Evolutionary conservation across 2,113 vertebrate genomes (phyloP), one percentile per base, ranked within the genome.

Genomic region (Grus americana): DNA sequence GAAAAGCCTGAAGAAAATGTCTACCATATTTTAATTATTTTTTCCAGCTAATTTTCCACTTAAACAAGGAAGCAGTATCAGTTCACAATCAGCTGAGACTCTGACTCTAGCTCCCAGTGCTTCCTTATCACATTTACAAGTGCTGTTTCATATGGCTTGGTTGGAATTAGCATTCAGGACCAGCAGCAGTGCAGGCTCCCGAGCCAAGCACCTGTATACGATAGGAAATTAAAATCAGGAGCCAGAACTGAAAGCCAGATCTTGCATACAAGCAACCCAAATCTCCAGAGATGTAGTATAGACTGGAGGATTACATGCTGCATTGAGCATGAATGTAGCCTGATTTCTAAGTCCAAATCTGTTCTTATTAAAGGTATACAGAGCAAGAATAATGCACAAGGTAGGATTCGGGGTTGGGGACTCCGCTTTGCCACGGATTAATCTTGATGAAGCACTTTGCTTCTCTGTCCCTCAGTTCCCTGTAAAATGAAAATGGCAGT

Each of bases 41-140:
- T 63, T 92, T 90, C 78, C 62, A 89, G 90, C 76, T 95, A 95
- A 96, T 96, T 97, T 97, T 96, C 92, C 94, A 96, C 83, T 96
- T 93, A 92, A 94, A 78, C 70, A 91, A 95, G 86, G 74, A 70
- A 93, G 62, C 49, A 32, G n/a, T 96, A 96, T 96, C 94, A 79
- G 85, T 66, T 82, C 90, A 54, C 92, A 90, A 93, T 96, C 96
- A 96, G 94, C 92, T 91, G 92, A 88, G 87, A 5, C 87, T 38
- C 87, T 88, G 74, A 73, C 85, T 62, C 66, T 54, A 65, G 81
- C 92, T 94, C 90, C 47, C 94, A 90, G 78, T 36, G 62, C 81
- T 94, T 91, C 73, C 92, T 96, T 96, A 96, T 95, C 96, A 76
- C 92, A 90, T 61, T 90, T 34, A 46, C 71, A 73, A 5, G 49